These are phyloP conservation scores for Ectemnius lituratus DNA, from an alignment of 2,888 invertebrate genomes.

Conservation along the genomic window DNA sequence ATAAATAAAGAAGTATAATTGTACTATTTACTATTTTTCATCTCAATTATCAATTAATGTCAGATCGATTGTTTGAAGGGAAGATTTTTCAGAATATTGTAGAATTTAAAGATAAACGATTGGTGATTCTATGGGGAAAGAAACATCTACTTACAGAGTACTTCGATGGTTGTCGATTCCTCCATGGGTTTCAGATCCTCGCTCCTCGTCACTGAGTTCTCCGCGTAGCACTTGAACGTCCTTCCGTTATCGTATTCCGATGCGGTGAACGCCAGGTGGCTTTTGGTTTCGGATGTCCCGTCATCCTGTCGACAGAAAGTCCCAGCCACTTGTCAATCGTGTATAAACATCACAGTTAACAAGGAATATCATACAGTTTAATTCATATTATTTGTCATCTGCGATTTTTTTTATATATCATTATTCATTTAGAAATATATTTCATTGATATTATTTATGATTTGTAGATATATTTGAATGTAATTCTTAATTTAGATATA, in stretches of 20 bases:
- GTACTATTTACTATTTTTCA: too few species aligned
- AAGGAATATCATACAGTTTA: too few species aligned
- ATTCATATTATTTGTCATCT: not conserved
- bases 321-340: too few species aligned
- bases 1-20: too few species aligned
- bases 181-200: conserved; percentile 88
- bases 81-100: too few species aligned
- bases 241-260: conserved; percentile 89
- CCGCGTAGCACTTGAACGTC: conserved; percentile 88
- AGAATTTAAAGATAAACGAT: too few species aligned
- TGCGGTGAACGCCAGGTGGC: conserved; percentile 88
- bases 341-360: too few species aligned
- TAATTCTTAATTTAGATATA: too few species aligned
- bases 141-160: conserved; percentile 87
- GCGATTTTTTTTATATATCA: not conserved
- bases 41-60: too few species aligned
- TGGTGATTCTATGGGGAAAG: not conserved
- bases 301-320: conserved; percentile 80
- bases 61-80: too few species aligned
- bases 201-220: conserved; percentile 87
- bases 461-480: too few species aligned
- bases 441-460: too few species aligned
- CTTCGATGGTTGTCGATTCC: conserved; percentile 86
- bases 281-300: conserved; percentile 89
- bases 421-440: not conserved